phyloP scores from a whole-genome alignment of 2,888 invertebrate genomes.

The Sarcophaga variegata region DNA sequence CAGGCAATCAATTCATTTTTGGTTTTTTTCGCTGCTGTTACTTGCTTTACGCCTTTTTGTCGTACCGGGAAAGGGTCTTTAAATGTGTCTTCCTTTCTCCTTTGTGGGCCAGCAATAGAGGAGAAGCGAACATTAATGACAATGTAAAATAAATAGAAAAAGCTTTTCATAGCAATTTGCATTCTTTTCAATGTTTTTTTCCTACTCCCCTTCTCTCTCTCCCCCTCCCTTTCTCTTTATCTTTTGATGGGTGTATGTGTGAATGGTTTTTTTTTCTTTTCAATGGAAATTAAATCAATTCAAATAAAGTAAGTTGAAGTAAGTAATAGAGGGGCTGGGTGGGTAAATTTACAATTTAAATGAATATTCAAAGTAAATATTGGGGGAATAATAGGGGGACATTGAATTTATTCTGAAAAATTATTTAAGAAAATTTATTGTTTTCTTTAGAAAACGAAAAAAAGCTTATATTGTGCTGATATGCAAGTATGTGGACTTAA shows the following conservation, averaged over 20 bases:
- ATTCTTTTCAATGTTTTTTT: not conserved
- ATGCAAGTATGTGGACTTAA: no score
- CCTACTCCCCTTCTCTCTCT: not conserved
- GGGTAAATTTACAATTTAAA: not conserved
- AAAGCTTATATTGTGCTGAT: no score
- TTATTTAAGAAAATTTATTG: no score
- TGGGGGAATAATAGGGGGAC: not conserved
- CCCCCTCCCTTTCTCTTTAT: no score
- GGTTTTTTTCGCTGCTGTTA: not conserved
- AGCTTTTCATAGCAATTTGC: slow-evolving; percentile 6
- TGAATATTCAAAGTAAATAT: not conserved
- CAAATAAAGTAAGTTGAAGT: not conserved
- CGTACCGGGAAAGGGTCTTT: slow-evolving; percentile 15
- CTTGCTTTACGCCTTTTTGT: slow-evolving; percentile 6
- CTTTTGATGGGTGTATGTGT: not conserved
- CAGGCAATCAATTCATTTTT: not conserved
- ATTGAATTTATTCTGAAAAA: no score
- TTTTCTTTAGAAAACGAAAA: no score
- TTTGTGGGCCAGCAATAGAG: not conserved
- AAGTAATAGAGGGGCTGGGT: not conserved
- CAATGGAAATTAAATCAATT: slow-evolving; percentile 29
- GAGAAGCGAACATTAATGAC: slow-evolving; percentile 12
- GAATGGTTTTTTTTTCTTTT: not conserved
- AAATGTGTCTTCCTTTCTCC: not conserved
- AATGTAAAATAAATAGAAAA: slow-evolving; percentile 13